Conservation (phyloP, 2,113 vertebrate species). For the Neotragus moschatus region DNA sequence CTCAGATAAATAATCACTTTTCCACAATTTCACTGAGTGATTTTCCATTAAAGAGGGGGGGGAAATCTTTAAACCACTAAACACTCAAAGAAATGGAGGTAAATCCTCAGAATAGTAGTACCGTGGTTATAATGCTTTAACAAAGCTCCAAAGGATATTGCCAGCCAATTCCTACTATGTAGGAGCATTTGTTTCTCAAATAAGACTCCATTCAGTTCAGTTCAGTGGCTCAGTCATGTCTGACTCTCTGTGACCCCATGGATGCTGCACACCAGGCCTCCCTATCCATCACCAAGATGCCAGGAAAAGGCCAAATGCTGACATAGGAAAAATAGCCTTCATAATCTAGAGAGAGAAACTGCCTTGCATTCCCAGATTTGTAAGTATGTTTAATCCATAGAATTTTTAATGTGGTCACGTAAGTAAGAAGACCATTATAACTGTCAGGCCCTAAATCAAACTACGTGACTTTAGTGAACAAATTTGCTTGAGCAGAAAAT, state of each 20-base stretch:
- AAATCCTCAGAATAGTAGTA: neutral
- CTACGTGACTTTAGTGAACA: neutral
- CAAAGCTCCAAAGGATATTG: neutral
- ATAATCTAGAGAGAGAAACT: neutral
- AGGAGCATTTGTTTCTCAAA: neutral
- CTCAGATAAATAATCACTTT: slow-evolving; percentile 70
- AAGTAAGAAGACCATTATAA: neutral
- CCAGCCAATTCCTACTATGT: neutral
- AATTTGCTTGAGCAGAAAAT: neutral
- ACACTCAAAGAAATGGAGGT: neutral
- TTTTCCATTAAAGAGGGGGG: slow-evolving; percentile 51
- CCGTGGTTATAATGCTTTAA: neutral
- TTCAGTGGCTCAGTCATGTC: neutral
- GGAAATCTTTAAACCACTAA: neutral
- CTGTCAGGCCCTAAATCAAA: neutral
- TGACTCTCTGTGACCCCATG: neutral
- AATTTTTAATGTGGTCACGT: neutral
- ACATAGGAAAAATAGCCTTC: neutral
- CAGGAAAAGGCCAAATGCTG: neutral
- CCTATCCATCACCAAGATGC: neutral
- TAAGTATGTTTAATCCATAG: neutral
- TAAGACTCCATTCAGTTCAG: neutral
- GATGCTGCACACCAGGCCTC: neutral
- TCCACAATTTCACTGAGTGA: slow-evolving; percentile 37
- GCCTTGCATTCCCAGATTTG: neutral